Evolutionary conservation across 2,797 vertebrate species (phyloP), one percentile per base, ranked within the genome.

Genomic region (Sphenopsis melanotis): DNA sequence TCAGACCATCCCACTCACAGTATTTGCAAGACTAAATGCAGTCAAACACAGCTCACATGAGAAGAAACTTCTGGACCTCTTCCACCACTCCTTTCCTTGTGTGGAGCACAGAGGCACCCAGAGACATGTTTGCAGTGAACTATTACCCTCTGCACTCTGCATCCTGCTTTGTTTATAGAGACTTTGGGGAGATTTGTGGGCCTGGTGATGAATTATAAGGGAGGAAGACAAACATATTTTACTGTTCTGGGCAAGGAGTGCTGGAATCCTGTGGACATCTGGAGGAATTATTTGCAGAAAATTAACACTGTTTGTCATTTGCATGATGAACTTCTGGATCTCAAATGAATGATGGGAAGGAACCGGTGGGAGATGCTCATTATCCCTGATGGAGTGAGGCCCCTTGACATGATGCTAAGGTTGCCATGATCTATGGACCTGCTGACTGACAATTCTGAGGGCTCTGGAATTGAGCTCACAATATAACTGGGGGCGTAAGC

Each of bases 211-310:
- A 97, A 96, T 97, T 96, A 97, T 60, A 85, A 84, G 57, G 83
- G 95, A 95, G 61, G 89, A 86, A 93, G 87, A 94, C 90, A 96
- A 97, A 96, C 96, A 97, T 97, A 97, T 97, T 97, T 98, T 97
- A 97, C 87, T 71, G 90, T 95, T 97, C 95, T 42, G 82, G 96
- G 79, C 96, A 94, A 97, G 94, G 80, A 97, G 69, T 47, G 66
- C 94, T 94, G 66, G 94, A 97, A 96, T 96, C 77, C 92, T 39
- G 32, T 10, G 93, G 93, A 97, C 97, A 98, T 96, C 96, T 91
- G 95, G 96, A 97, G 95, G 96, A 98, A 97, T 97, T 97, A 98
- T 97, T 97, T 97, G 94, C 95, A 94, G 95, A 96, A 97, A 97
- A 97, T 97, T 97, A 98, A 95, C 96, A 68, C 56, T 93, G 83